A percentile compares a stretch with the other conserved stretches of the same genome.
These are phyloP conservation scores for Sminthopsis crassicaudata DNA, from an alignment of 2,113 vertebrate species.

Conservation along the genomic window DNA sequence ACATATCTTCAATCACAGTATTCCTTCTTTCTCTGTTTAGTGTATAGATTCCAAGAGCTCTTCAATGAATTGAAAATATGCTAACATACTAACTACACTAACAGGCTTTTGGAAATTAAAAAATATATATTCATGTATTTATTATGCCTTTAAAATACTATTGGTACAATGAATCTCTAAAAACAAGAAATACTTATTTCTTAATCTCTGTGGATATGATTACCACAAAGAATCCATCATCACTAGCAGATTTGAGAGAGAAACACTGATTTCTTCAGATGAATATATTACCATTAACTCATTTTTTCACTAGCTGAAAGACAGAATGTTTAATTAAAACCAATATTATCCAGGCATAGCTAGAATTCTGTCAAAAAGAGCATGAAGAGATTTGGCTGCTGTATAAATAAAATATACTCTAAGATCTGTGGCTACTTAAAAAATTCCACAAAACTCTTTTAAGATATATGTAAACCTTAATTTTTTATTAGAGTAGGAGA, in stretches of 20 bases:
- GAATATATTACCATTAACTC: slow-evolving; percentile 45
- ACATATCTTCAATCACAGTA: not conserved
- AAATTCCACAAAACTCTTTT: slow-evolving; percentile 44
- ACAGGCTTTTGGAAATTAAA: not conserved
- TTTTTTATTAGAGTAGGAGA: slow-evolving; percentile 32
- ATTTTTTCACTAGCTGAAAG: slow-evolving; percentile 50
- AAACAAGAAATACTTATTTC: not conserved
- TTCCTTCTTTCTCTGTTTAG: slow-evolving; percentile 14
- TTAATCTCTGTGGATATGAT: slow-evolving; percentile 46
- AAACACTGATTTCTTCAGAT: not conserved
- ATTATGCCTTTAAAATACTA: slow-evolving; percentile 11
- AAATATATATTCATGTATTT: not conserved
- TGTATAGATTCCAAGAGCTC: slow-evolving; percentile 5
- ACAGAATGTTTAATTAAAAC: slow-evolving; percentile 61
- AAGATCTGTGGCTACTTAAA: slow-evolving; percentile 4
- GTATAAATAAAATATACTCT: slow-evolving; percentile 34
- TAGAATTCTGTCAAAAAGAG: slow-evolving; percentile 43
- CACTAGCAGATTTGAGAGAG: slow-evolving; percentile 17
- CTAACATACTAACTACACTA: not conserved
- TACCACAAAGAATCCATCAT: slow-evolving; percentile 31
- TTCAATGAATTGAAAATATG: slow-evolving; percentile 32
- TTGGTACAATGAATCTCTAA: not conserved
- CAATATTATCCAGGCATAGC: not conserved
- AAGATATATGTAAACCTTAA: slow-evolving; percentile 32
- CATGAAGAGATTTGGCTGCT: slow-evolving; percentile 49